Conservation (phyloP, 2,113 vertebrate genomes). For the Synchiropus splendidus region DNA sequence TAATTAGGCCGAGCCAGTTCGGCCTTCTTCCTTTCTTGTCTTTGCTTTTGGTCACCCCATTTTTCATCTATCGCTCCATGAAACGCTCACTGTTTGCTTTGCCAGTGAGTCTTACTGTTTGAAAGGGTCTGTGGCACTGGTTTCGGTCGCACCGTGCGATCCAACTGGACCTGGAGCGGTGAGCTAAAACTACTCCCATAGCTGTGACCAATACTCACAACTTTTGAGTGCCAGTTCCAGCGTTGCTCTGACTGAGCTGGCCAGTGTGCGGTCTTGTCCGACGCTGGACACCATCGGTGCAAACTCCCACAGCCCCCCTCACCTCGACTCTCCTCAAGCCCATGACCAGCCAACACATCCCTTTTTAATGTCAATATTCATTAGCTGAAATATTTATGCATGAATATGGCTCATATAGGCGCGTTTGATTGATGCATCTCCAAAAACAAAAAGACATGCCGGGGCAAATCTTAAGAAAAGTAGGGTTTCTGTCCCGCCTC, state of each 20-base stretch:
- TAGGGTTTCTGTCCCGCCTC: conserved; percentile 86
- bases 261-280: no score
- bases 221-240: no score
- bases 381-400: conserved; percentile 98
- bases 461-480: conserved; percentile 91
- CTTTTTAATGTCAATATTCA: conserved; percentile 84
- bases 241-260: no score
- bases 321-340: conserved; percentile 14
- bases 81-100: no score
- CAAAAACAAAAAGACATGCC: conserved; percentile 94
- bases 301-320: conserved; percentile 64
- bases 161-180: no score
- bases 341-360: conserved; percentile 25
- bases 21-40: conserved; percentile 2
- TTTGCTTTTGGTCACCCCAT: not conserved
- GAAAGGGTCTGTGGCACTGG: no score
- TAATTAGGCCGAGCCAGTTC: conserved; percentile 16
- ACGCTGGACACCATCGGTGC: conserved; percentile 77
- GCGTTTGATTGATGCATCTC: conserved; percentile 93
- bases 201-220: no score
- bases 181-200: no score
- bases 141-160: no score
- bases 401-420: conserved; percentile 85
- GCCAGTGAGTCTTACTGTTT: no score
- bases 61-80: no score